Evolutionary conservation across 2,113 vertebrate species (phyloP).

Genomic region (Oreochromis aureus): DNA sequence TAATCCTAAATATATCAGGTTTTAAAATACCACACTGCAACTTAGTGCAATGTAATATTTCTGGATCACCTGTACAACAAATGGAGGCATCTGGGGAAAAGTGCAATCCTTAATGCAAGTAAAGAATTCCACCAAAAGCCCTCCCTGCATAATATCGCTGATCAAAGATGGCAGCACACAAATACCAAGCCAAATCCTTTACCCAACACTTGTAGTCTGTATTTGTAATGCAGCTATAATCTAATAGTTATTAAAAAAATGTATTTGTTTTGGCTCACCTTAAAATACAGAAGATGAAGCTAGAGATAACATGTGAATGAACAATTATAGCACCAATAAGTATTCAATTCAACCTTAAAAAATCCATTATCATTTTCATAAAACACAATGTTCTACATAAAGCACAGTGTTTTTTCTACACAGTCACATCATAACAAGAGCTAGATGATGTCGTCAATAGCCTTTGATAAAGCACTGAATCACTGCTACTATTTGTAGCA

Average conservation of each 20-base stretch:
- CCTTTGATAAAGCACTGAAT: neutral
- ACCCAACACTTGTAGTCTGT: neutral
- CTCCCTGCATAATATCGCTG: neutral
- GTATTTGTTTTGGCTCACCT: neutral
- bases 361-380: neutral
- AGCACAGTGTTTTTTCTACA: neutral
- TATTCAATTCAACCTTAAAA: neutral
- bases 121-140: neutral
- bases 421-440: neutral
- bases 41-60: neutral
- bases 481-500: neutral
- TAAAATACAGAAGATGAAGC: neutral
- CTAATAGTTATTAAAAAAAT: neutral
- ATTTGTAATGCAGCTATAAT: neutral
- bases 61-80: neutral
- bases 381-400: neutral
- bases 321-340: neutral
- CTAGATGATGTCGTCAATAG: neutral
- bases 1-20: neutral
- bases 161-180: neutral
- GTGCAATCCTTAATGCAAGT: neutral
- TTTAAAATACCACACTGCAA: neutral
- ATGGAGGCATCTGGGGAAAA: neutral
- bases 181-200: neutral
- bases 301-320: neutral